Evolutionary conservation across 2,113 vertebrate genomes (phyloP).

Genomic region (Tychaedon coryphoeus): DNA sequence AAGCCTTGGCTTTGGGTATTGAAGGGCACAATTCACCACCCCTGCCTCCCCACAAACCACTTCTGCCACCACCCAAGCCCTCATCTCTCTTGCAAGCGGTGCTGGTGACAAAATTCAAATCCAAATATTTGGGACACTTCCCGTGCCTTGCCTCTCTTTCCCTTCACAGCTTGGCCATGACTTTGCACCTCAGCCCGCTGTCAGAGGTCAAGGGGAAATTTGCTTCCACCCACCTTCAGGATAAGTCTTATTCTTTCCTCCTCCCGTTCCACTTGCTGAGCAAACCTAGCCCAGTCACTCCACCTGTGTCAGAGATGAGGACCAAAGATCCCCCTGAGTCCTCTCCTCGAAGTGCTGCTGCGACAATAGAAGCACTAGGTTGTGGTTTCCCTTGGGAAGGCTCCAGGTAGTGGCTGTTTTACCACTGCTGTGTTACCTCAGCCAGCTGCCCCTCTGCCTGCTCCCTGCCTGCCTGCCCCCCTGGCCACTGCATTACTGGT

Average conservation of each 20-base stretch:
- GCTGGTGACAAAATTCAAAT: neutral
- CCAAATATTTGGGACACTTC: neutral
- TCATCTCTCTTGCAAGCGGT: neutral
- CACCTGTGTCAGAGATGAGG: neutral
- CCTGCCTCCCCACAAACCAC: neutral
- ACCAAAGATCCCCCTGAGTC: neutral
- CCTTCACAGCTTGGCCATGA: neutral
- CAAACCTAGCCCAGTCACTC: neutral
- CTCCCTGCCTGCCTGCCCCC: neutral
- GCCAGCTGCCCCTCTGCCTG: neutral
- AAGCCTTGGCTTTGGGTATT: neutral
- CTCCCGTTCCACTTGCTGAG: neutral
- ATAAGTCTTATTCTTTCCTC: neutral
- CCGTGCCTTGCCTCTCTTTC: neutral
- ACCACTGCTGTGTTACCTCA: neutral
- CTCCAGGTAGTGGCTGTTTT: neutral
- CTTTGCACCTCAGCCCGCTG: neutral
- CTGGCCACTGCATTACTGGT: neutral
- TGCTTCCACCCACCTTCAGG: neutral
- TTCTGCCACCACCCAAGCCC: neutral
- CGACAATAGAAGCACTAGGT: neutral
- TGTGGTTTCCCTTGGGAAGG: neutral
- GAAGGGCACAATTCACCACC: accelerated
- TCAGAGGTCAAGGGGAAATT: neutral
- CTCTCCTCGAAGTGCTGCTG: neutral